phyloP scores from a whole-genome alignment of 2,888 invertebrate genomes.

The Rhingia campestris region DNA sequence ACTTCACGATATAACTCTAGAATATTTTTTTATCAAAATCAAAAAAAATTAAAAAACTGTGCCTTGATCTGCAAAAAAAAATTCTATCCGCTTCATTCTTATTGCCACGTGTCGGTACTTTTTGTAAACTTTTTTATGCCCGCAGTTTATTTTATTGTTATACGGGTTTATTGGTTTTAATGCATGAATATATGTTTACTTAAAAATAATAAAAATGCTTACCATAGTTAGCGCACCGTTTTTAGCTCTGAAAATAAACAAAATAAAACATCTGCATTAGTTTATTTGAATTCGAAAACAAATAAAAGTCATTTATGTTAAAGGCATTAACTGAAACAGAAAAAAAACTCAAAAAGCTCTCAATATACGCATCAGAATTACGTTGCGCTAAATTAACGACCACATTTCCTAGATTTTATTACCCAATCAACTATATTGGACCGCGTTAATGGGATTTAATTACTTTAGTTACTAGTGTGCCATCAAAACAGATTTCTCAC shows the following conservation, averaged over 20 bases:
- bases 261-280: constrained; percentile 14
- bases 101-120: no score
- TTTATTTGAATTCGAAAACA: background rate
- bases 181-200: no score
- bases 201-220: constrained; percentile 13
- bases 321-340: constrained; percentile 14
- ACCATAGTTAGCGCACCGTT: constrained; percentile 65
- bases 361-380: constrained; percentile 28
- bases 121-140: no score
- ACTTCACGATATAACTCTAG: no score
- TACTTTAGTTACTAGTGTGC: constrained; percentile 1
- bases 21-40: no score
- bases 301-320: constrained; percentile 32
- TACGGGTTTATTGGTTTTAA: no score
- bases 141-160: no score
- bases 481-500: constrained; percentile 1
- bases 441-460: constrained; percentile 42
- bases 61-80: no score
- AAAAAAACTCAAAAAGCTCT: background rate
- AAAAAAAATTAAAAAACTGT: no score
- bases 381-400: constrained; percentile 45
- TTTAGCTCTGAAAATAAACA: constrained; percentile 55
- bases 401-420: constrained; percentile 53
- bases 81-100: no score
- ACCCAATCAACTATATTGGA: constrained; percentile 54